Evolutionary conservation across 2,113 vertebrate genomes (phyloP).

Genomic region (Sylvia atricapilla): DNA sequence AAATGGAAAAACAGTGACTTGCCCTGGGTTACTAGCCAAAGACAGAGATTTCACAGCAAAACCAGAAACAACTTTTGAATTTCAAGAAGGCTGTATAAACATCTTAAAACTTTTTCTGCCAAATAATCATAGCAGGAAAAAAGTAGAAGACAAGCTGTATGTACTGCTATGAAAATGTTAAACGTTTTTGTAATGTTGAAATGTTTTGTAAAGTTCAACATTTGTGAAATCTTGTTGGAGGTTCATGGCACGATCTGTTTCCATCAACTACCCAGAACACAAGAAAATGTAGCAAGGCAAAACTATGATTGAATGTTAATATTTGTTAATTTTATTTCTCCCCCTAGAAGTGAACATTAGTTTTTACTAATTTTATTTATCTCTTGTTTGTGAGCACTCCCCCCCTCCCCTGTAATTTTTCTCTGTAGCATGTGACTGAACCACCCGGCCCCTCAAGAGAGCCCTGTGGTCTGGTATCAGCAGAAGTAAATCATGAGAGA

Average conservation of each 20-base stretch:
- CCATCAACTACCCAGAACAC: not conserved
- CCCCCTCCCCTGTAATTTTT: not conserved
- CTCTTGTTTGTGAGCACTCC: not conserved
- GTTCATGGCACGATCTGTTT: not conserved
- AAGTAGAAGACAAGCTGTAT: not conserved
- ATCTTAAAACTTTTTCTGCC: not conserved
- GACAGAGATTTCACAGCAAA: not conserved
- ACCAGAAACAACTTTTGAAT: not conserved
- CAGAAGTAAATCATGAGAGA: not conserved
- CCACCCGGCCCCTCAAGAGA: not conserved
- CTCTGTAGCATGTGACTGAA: not conserved
- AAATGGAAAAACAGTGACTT: not conserved
- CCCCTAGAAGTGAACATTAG: not conserved
- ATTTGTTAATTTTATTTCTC: not conserved
- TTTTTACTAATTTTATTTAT: not conserved
- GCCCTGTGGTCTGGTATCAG: not conserved
- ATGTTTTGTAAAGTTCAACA: not conserved
- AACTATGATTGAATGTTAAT: not conserved
- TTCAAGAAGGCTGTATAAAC: not conserved
- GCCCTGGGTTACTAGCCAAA: not conserved
- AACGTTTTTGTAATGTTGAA: not conserved
- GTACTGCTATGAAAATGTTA: not conserved
- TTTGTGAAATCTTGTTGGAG: not conserved
- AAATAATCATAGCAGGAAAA: not conserved
- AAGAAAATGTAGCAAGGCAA: not conserved